Evolutionary conservation across 2,888 invertebrate species (phyloP).

Genomic region (Dugesia japonica): DNA sequence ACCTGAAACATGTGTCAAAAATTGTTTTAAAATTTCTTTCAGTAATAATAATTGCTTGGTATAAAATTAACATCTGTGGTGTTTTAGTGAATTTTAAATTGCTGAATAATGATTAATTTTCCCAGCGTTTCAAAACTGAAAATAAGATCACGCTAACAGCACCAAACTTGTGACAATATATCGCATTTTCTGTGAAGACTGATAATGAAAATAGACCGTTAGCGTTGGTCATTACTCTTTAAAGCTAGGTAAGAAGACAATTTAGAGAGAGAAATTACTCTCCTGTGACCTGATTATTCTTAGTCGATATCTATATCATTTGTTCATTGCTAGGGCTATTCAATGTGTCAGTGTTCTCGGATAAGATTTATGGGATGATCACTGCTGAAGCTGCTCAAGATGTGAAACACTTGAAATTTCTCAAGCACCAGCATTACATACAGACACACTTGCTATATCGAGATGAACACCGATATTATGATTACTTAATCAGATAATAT

Average conservation of each 20-base stretch:
- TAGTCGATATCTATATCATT: conserved; percentile 8
- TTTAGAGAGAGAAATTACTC: conserved; percentile 14
- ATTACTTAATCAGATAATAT: conserved; percentile 14
- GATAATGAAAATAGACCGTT: conserved; percentile 13
- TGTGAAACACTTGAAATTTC: conserved; percentile 14
- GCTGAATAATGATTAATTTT: not conserved
- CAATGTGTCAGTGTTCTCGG: conserved; percentile 14
- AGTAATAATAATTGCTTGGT: no score
- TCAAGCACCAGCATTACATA: not conserved
- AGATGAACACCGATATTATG: not conserved
- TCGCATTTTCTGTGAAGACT: conserved; percentile 3
- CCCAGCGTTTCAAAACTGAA: not conserved
- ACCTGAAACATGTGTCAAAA: no score
- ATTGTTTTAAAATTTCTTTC: no score
- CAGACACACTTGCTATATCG: not conserved
- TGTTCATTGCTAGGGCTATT: conserved; percentile 7
- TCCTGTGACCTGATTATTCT: conserved; percentile 20
- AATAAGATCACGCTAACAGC: conserved; percentile 13
- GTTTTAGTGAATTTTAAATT: not conserved
- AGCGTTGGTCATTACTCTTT: not conserved
- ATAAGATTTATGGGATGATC: conserved; percentile 14
- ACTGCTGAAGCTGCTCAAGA: conserved; percentile 10
- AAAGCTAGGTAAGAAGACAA: conserved; percentile 16
- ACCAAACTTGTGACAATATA: conserved; percentile 15
- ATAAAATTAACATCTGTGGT: not conserved